These are phyloP conservation scores for Lichenostomus cassidix DNA, from an alignment of 2,113 vertebrate species.

Conservation along the genomic window DNA sequence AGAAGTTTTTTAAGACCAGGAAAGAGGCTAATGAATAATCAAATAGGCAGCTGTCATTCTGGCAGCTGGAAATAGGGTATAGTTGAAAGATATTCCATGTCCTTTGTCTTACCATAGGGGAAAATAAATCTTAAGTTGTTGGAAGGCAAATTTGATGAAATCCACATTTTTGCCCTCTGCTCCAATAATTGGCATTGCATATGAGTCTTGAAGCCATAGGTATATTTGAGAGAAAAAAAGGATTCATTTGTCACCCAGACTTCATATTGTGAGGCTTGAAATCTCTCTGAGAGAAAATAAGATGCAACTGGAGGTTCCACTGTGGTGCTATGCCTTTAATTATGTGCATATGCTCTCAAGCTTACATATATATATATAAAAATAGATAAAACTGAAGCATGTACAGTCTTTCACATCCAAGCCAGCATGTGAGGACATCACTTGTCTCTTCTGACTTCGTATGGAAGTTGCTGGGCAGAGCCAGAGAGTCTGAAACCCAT, in stretches of 20 bases:
- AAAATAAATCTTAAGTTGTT: neutral
- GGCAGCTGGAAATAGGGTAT: neutral
- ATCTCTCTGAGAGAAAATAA: neutral
- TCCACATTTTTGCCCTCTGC: neutral
- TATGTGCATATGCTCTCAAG: neutral
- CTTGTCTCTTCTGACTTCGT: neutral
- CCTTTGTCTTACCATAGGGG: neutral
- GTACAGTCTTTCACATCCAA: neutral
- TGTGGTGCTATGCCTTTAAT: neutral
- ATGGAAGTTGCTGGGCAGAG: neutral
- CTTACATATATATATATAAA: neutral
- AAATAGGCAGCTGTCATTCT: neutral
- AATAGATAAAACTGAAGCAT: neutral
- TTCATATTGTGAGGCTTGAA: neutral
- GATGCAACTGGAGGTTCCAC: neutral
- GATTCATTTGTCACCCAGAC: neutral
- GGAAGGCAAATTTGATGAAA: neutral
- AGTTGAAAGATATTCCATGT: neutral
- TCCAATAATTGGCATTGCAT: neutral
- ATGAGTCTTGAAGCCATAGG: neutral
- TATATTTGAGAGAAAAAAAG: neutral
- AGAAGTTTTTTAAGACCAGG: neutral
- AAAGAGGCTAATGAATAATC: neutral
- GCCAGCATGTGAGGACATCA: neutral
- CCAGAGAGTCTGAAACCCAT: neutral